Base-by-base conservation (phyloP, 2,797 vertebrate species). In the Scolopax bukidnonensis region DNA sequence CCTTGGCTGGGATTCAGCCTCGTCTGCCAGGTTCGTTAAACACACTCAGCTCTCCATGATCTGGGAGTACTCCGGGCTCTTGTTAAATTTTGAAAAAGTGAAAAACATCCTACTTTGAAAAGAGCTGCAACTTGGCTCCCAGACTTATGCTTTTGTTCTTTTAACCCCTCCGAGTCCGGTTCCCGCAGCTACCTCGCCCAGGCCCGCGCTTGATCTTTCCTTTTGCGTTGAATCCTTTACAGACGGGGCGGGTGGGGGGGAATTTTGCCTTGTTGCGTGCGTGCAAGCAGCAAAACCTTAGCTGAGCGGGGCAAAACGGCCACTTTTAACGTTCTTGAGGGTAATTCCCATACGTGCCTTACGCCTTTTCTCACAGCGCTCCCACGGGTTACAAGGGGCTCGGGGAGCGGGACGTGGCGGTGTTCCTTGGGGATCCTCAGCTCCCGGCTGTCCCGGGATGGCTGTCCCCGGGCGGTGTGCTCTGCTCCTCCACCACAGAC, bases 261-360 rank as follows among this genome's bases (percentile, higher is more conserved):
- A n/a, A 7, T 38, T 63, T 15, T 7, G 61, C 16, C 47, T 17
- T 1, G 8, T 7, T 1, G 19, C 12, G 4, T 1, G 19, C 3
- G 0, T 1, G 47, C 32, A 6, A 38, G 43, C 41, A n/a, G 40
- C n/a, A 15, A n/a, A 28, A 2, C 7, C 4, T 6, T 2, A 30
- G 12, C 33, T 1, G 18, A 53, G 23, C 12, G 10, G 33, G 18
- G 33, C 7, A 36, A 30, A 63, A 3, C 0, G 3, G 18, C 4
- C n/a, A 47, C 1, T 0, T 56, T 56, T 43, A 10, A 1, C 30
- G 20, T 8, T 23, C 16, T 6, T 12, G 17, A 19, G 45, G 28
- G 11, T 8, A 67, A 54, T 9, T 27, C 30, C 9, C 36, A 0
- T 28, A 5, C 0, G 6, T 32, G 59, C 54, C 4, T 30, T 12